Conservation (phyloP, 37 sponge, comb jelly and placozoan species). For the Bolinopsis microptera region DNA sequence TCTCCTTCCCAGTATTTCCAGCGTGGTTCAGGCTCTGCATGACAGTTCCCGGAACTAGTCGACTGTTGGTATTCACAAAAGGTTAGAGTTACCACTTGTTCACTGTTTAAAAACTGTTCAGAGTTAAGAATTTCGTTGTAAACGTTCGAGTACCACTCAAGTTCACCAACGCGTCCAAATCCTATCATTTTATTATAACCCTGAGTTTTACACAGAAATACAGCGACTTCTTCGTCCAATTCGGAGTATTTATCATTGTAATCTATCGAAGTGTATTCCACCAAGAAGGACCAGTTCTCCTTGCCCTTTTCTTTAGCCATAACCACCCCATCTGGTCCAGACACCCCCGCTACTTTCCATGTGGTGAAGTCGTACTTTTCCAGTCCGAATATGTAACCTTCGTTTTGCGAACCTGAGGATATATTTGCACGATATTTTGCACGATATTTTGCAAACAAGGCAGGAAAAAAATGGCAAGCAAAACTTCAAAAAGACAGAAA, state of each 20-base stretch:
- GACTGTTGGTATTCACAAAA: background rate
- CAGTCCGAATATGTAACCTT: background rate
- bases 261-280: background rate
- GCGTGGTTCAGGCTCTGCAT: too few relatives aligned
- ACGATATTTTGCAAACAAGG: too few relatives aligned
- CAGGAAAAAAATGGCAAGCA: too few relatives aligned
- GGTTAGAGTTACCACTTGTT: background rate
- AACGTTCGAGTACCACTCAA: background rate
- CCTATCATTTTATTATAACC: background rate
- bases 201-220: background rate
- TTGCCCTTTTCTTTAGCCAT: background rate
- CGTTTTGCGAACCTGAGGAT: background rate
- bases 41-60: background rate
- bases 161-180: background rate
- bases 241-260: background rate
- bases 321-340: background rate
- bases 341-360: background rate
- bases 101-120: too few relatives aligned
- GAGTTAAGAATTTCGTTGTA: too few relatives aligned
- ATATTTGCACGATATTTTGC: too few relatives aligned
- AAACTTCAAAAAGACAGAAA: too few relatives aligned
- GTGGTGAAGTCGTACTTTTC: background rate
- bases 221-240: background rate
- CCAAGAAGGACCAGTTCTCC: background rate
- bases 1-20: too few relatives aligned